These are phyloP conservation scores for Mythimna impura DNA, from an alignment of 2,888 invertebrate species.

Conservation along the genomic window DNA sequence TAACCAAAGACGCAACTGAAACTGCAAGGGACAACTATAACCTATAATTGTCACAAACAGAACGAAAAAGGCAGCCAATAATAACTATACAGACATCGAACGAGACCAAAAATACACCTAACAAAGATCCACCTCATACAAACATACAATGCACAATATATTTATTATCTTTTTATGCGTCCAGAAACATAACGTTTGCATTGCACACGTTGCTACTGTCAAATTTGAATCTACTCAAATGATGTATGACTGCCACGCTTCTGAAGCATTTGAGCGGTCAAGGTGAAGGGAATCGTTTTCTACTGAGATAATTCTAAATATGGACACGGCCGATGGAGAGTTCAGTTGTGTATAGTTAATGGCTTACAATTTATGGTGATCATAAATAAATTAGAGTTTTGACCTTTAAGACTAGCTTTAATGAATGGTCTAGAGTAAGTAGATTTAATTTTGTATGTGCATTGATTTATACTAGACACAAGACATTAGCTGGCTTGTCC, in stretches of 20 bases:
- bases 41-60: too few relatives aligned
- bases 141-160: conserved; percentile 9
- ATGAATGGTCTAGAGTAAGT: too few relatives aligned
- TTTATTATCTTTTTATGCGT: conserved; percentile 25
- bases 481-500: too few relatives aligned
- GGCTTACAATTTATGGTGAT: background rate
- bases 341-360: background rate
- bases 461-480: too few relatives aligned
- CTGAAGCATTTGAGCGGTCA: conserved; percentile 10
- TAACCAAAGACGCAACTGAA: too few relatives aligned
- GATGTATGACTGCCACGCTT: conserved; percentile 39
- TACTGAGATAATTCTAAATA: conserved; percentile 10
- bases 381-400: background rate
- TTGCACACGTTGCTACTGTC: conserved; percentile 50
- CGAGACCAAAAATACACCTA: background rate
- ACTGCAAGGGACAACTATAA: too few relatives aligned
- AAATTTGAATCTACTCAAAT: conserved; percentile 22
- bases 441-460: too few relatives aligned
- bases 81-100: background rate
- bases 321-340: background rate
- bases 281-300: conserved; percentile 33
- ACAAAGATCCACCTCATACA: background rate
- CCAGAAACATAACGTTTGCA: conserved; percentile 25
- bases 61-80: too few relatives aligned
- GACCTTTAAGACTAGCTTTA: too few relatives aligned